Conservation (phyloP, 1,140 invertebrate species). For the Sitobion miscanthi region DNA sequence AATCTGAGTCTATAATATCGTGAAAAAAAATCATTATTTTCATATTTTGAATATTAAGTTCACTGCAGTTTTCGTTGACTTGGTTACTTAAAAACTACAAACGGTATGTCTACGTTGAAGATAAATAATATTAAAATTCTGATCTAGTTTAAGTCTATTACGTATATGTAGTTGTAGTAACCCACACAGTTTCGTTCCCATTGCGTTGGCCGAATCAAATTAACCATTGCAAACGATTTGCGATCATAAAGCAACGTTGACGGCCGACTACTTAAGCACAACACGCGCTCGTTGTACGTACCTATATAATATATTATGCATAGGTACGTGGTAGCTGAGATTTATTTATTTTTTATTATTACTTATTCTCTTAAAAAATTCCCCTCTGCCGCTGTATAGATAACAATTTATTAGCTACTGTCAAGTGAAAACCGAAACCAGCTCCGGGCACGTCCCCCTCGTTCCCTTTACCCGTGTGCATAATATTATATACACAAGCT, state of each 20-base stretch:
- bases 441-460: constrained; percentile 37
- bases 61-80: background rate
- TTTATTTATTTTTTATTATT: constrained; percentile 43
- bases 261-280: constrained; percentile 7
- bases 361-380: background rate
- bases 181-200: background rate
- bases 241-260: constrained; percentile 22
- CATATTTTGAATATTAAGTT: background rate
- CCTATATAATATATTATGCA: background rate
- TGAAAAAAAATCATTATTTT: background rate
- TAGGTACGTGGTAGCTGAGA: constrained; percentile 16
- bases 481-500: background rate
- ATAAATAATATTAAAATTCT: background rate
- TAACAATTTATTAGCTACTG: constrained; percentile 44
- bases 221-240: constrained; percentile 32
- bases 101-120: background rate
- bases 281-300: background rate
- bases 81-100: background rate
- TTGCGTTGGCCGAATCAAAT: constrained; percentile 49
- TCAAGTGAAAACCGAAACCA: constrained; percentile 45
- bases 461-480: background rate
- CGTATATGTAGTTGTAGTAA: background rate
- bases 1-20: background rate
- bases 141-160: background rate
- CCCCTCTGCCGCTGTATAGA: background rate